These are phyloP conservation scores for Vulpes vulpes DNA, from an alignment of 2,113 vertebrate species.

Conservation along the genomic window DNA sequence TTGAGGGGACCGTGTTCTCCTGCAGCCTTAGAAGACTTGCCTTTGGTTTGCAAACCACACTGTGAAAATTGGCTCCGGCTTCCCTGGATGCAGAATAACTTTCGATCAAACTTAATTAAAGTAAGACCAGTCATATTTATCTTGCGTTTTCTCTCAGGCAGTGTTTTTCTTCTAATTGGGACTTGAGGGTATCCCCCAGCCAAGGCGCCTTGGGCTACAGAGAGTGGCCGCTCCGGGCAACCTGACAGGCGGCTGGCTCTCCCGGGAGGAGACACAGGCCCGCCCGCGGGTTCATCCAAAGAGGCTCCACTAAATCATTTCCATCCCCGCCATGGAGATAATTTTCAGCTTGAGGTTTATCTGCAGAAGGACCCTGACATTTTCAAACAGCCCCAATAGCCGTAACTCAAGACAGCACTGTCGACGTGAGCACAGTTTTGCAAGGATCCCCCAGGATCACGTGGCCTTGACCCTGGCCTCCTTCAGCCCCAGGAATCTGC, in stretches of 20 bases:
- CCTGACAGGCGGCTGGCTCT: conserved; percentile 48
- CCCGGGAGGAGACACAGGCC: conserved; percentile 56
- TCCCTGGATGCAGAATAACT: conserved; percentile 62
- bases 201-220: conserved; percentile 64
- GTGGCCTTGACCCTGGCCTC: accelerated
- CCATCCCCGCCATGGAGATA: accelerated
- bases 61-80: conserved; percentile 74
- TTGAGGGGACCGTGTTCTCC: conserved; percentile 34
- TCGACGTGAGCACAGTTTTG: accelerated
- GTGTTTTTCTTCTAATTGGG: conserved; percentile 78
- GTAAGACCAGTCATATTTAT: conserved; percentile 74
- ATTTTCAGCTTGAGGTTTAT: not conserved
- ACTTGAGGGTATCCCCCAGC: conserved; percentile 57
- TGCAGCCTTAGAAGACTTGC: conserved; percentile 4
- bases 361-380: not conserved
- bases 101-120: conserved; percentile 78
- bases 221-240: conserved; percentile 71
- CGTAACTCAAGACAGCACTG: accelerated
- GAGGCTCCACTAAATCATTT: not conserved
- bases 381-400: not conserved
- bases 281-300: conserved; percentile 47
- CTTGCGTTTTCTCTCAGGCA: conserved; percentile 80
- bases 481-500: not conserved
- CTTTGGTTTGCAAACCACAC: conserved; percentile 72
- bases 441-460: accelerated